Base-by-base conservation (phyloP, 23 tunicate genomes). In the Corella eumyota region DNA sequence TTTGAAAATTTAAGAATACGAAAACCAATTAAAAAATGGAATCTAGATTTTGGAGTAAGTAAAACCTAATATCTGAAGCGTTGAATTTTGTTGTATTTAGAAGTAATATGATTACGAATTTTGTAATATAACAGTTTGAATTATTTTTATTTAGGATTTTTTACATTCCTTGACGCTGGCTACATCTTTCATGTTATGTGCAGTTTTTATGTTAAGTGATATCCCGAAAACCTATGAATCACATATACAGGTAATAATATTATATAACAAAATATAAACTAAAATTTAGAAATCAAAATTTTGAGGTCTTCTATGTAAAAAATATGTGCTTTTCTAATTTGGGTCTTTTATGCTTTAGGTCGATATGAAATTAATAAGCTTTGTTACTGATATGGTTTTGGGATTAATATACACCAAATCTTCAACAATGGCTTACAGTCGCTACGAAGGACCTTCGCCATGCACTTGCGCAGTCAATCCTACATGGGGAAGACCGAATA, bases 321-420 rank as follows among this genome's bases (percentile, higher is more conserved):
- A n/a, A n/a, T n/a, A n/a, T n/a, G n/a, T n/a, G n/a, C n/a, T n/a
- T n/a, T n/a, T n/a, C n/a, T n/a, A n/a, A n/a, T n/a, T n/a, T n/a
- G n/a, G n/a, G n/a, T n/a, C n/a, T n/a, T 46, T 45, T 7, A 11
- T 36, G 6, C 45, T 66, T 25, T 17, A 70, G 76, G 66, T 70
- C 2, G 44, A 28, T 2, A 28, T 70, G 0, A 70, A 70, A 58
- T 36, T 70, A 1, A 40, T 37, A 17, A 32, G 56, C 19, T 70
- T 58, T 44, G 23, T 70, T 6, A 46, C 45, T 22, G 65, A 58
- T 40, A 40, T 58, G 20, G 15, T 58, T 4, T 29, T 70, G n/a
- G 30, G 66, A 1, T 17, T 70, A 2, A 30, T 70, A 5, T 70
- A 28, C 66, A 58, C 76, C 17, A 58, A 70, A 28, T 70, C 76